A percentile compares a stretch with the other conserved stretches of the same genome.
Conservation (phyloP, 2,797 vertebrate genomes). For the Acanthiza pusilla region DNA sequence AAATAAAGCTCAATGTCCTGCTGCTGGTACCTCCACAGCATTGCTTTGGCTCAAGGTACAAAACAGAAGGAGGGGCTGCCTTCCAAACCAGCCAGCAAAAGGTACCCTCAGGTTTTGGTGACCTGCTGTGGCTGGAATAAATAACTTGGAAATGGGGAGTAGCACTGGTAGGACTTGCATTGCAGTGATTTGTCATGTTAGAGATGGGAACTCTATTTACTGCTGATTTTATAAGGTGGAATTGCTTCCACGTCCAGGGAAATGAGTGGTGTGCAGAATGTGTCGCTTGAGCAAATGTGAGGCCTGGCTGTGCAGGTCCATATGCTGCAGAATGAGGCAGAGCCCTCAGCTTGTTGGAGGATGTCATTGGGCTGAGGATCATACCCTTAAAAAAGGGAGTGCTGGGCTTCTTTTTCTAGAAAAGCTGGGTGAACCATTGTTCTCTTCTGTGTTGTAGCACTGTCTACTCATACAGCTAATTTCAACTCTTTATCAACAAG, state of each 20-base stretch:
- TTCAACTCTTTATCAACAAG: background rate
- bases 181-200: background rate
- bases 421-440: background rate
- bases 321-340: background rate
- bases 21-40: background rate
- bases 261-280: background rate
- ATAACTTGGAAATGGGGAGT: background rate
- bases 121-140: background rate
- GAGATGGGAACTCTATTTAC: background rate
- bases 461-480: background rate
- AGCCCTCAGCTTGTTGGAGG: background rate
- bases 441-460: background rate
- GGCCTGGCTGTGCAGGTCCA: background rate
- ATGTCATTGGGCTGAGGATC: background rate
- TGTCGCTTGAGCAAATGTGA: rapidly evolving
- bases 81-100: background rate
- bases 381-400: background rate
- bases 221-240: background rate
- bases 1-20: background rate
- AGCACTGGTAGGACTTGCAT: background rate
- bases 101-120: background rate
- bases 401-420: background rate
- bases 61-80: background rate
- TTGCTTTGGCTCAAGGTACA: background rate
- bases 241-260: background rate